Evolutionary conservation across 2,113 vertebrate genomes (phyloP).

Genomic region (Neoarius graeffei): DNA sequence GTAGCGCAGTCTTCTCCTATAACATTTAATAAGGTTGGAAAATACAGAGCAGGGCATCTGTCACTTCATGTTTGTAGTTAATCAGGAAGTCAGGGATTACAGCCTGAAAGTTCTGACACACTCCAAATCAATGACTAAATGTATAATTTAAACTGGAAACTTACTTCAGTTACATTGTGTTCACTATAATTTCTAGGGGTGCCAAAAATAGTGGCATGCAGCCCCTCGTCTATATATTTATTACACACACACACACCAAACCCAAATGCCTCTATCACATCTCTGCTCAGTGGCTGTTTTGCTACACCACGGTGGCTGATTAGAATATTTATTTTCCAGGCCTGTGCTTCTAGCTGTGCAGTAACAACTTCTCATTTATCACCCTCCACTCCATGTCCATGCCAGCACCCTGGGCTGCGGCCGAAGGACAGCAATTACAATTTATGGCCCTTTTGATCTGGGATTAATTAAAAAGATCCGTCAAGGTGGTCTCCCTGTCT

Average conservation of each 20-base stretch:
- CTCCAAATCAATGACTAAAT: too few species aligned
- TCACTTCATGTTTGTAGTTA: too few species aligned
- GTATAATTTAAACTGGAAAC: too few species aligned
- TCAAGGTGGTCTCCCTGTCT: slow-evolving; percentile 45
- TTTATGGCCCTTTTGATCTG: slow-evolving; percentile 56
- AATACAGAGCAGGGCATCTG: too few species aligned
- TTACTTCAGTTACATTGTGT: too few species aligned
- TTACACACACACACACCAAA: neutral
- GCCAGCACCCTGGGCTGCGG: slow-evolving; percentile 37
- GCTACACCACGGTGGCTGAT: slow-evolving; percentile 33
- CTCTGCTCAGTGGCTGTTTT: slow-evolving; percentile 13
- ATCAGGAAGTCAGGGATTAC: too few species aligned
- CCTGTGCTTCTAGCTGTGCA: slow-evolving; percentile 40
- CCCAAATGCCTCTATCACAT: neutral
- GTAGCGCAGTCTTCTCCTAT: too few species aligned
- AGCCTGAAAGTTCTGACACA: too few species aligned
- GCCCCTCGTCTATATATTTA: too few species aligned
- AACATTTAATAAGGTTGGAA: too few species aligned
- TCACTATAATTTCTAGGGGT: too few species aligned
- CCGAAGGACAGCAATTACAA: slow-evolving; percentile 55
- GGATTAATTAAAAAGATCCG: slow-evolving; percentile 56
- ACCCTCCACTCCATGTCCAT: slow-evolving; percentile 40
- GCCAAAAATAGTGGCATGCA: too few species aligned
- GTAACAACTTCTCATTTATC: slow-evolving; percentile 56
- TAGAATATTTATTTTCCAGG: slow-evolving; percentile 53